phyloP scores from a whole-genome alignment of 2,113 vertebrate species.

The Callorhinus ursinus region DNA sequence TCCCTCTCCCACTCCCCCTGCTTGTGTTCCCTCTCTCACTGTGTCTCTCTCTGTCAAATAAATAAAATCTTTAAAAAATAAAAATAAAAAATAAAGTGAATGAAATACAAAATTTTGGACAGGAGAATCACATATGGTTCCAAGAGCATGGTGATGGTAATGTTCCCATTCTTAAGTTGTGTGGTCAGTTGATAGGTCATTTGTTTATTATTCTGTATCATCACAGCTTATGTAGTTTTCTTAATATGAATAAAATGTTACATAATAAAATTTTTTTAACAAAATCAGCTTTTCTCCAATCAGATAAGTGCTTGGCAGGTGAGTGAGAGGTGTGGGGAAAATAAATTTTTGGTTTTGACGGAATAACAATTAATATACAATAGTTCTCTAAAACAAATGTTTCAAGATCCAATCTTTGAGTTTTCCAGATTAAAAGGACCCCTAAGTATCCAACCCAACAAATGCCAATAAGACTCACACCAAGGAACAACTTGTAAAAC shows the following conservation, averaged over 20 bases:
- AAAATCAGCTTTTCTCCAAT: neutral
- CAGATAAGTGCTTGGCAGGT: neutral
- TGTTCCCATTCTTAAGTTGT: neutral
- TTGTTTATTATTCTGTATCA: neutral
- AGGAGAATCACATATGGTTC: neutral
- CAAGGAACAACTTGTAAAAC: neutral
- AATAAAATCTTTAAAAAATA: too few species aligned
- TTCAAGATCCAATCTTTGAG: neutral
- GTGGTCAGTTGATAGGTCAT: neutral
- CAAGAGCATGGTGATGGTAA: neutral
- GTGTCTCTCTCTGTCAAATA: too few species aligned
- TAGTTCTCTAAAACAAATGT: neutral
- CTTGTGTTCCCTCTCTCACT: too few species aligned
- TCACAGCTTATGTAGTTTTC: neutral
- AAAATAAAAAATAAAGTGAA: neutral
- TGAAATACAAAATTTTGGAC: neutral
- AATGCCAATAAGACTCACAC: neutral
- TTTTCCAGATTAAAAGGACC: neutral
- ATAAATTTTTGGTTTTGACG: neutral
- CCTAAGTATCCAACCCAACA: neutral
- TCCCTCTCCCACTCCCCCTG: too few species aligned
- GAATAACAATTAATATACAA: neutral
- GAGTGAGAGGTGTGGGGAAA: neutral
- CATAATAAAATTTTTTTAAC: neutral
- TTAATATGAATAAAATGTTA: neutral